phyloP scores from a whole-genome alignment of 2,797 vertebrate genomes.

The Crypturellus tataupa region DNA sequence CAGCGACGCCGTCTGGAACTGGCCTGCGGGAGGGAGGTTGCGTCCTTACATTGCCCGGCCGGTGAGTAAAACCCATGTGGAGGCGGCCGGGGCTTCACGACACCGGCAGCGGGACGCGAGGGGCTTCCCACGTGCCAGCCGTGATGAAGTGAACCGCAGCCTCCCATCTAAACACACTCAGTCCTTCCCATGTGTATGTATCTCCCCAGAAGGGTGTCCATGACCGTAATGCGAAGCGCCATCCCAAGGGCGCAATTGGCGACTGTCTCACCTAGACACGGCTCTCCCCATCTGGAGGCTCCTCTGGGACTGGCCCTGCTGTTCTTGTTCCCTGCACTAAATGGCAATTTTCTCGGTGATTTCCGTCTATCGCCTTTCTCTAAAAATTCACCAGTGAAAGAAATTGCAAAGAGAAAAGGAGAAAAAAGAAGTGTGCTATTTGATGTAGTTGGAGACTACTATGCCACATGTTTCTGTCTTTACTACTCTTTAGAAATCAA shows the following conservation, averaged over 20 bases:
- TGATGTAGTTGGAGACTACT: background rate
- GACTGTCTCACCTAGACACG: background rate
- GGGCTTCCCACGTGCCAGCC: accelerated
- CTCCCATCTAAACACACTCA: background rate
- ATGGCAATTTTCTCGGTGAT: background rate
- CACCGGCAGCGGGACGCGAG: background rate
- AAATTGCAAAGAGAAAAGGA: background rate
- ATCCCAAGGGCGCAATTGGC: background rate
- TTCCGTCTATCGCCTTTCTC: background rate
- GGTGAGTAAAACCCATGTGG: background rate
- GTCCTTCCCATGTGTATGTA: background rate
- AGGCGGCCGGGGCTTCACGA: background rate
- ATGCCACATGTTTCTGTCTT: background rate
- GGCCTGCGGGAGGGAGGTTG: constrained; percentile 79
- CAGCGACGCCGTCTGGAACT: constrained; percentile 84
- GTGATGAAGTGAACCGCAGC: background rate
- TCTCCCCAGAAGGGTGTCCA: background rate
- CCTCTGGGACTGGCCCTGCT: background rate
- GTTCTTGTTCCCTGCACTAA: background rate
- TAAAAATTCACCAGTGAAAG: background rate
- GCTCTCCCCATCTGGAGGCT: background rate
- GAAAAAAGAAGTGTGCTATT: background rate
- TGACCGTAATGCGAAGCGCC: background rate
- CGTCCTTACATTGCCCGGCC: background rate
- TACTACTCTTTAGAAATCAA: background rate